Evolutionary conservation across 2,888 invertebrate genomes (phyloP).

Genomic region (Ophion slaviceki): DNA sequence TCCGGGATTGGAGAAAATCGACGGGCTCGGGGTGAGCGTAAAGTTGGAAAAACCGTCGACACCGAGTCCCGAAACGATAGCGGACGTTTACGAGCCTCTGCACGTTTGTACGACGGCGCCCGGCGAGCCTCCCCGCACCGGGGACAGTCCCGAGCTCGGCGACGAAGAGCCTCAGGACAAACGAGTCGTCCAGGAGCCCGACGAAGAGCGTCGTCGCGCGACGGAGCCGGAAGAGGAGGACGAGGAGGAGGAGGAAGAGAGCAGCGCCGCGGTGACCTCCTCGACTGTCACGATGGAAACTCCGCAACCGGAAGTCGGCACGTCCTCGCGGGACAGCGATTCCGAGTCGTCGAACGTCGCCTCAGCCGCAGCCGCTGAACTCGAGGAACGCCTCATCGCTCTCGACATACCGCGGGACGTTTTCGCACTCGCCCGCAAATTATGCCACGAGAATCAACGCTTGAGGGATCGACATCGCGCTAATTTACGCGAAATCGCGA

Average conservation of each 20-base stretch:
- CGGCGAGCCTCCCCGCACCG: neutral
- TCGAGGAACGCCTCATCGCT: constrained; percentile 75
- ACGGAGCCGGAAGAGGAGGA: constrained; percentile 38
- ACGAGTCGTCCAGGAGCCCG: neutral
- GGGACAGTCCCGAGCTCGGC: neutral
- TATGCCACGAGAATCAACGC: constrained; percentile 70
- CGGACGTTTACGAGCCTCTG: constrained; percentile 58
- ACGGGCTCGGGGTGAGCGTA: constrained; percentile 68
- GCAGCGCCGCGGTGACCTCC: constrained; percentile 80
- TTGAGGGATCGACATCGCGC: constrained; percentile 71
- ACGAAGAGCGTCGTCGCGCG: neutral
- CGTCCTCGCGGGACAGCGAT: constrained; percentile 74
- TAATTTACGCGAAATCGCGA: constrained; percentile 77
- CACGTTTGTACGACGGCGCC: constrained; percentile 56
- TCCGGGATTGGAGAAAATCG: constrained; percentile 71
- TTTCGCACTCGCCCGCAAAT: constrained; percentile 72
- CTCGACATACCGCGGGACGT: constrained; percentile 77
- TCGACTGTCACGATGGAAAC: constrained; percentile 78
- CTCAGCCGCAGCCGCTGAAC: constrained; percentile 66
- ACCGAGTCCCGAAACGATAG: constrained; percentile 69
- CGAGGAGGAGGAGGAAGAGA: constrained; percentile 75
- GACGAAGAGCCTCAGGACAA: constrained; percentile 15
- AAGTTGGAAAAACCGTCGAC: constrained; percentile 79
- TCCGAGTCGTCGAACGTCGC: constrained; percentile 68
- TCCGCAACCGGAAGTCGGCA: constrained; percentile 72